Evolutionary conservation across 1,140 invertebrate genomes (phyloP).

Genomic region (Cyclargus thomasi): DNA sequence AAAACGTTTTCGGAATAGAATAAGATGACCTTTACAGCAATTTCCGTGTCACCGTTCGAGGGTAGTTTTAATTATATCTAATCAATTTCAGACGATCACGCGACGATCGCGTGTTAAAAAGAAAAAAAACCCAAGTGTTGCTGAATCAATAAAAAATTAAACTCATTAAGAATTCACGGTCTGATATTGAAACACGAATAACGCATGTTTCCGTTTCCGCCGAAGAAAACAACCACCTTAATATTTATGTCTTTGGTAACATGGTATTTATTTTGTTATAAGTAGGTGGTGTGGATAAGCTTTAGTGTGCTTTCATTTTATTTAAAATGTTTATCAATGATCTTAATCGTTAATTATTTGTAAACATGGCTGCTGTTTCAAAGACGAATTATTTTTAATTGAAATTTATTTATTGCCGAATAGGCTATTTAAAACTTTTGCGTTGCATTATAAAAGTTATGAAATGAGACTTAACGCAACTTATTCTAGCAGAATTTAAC

Average conservation of each 20-base stretch:
- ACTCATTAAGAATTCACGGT: not conserved
- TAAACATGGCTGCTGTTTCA: too few species aligned
- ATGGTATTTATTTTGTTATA: not conserved
- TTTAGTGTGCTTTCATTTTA: too few species aligned
- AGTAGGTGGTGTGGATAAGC: too few species aligned
- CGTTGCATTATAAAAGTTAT: too few species aligned
- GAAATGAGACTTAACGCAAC: too few species aligned
- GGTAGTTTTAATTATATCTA: constrained; percentile 3
- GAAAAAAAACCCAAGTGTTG: not conserved
- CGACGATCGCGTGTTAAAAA: not conserved
- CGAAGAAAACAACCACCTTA: not conserved
- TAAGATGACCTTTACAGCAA: not conserved
- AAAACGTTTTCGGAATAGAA: not conserved
- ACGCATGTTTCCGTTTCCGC: not conserved
- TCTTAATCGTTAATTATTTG: too few species aligned
- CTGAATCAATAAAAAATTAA: constrained; percentile 11
- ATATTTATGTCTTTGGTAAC: not conserved
- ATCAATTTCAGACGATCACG: constrained; percentile 15
- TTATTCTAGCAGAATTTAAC: too few species aligned
- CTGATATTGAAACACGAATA: not conserved
- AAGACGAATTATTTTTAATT: too few species aligned
- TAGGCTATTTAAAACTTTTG: too few species aligned
- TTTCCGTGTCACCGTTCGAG: not conserved
- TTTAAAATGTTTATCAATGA: too few species aligned
- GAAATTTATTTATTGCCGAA: too few species aligned